Conservation (phyloP, 1,140 invertebrate genomes). For the Archegozetes longisetosus region DNA sequence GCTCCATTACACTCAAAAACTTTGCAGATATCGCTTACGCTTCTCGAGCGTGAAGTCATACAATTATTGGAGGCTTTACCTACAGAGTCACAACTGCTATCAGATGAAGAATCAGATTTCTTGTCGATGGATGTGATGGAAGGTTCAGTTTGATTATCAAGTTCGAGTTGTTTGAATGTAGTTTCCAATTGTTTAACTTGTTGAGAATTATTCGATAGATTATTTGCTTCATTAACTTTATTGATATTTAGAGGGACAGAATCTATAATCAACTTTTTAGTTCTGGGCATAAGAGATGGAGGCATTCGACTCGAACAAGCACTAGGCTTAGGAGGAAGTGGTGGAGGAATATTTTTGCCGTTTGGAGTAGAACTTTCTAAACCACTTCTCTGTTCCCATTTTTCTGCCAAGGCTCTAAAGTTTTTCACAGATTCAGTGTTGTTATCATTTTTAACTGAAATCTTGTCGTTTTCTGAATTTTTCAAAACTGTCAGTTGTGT, state of each 20-base stretch:
- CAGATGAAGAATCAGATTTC: background rate
- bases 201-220: background rate
- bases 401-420: slow-evolving; percentile 30
- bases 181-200: background rate
- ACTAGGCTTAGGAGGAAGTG: background rate
- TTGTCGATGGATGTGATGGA: background rate
- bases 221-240: background rate
- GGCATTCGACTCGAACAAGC: background rate
- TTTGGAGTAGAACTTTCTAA: background rate
- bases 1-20: slow-evolving; percentile 15
- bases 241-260: background rate
- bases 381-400: slow-evolving; percentile 27
- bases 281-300: background rate
- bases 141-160: background rate
- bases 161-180: background rate
- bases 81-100: background rate
- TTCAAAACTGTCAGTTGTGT: background rate
- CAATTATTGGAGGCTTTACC: background rate
- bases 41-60: slow-evolving; percentile 7
- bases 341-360: background rate
- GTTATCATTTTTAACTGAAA: background rate
- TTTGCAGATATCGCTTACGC: slow-evolving; percentile 20
- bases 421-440: slow-evolving; percentile 24
- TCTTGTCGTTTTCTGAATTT: background rate
- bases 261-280: background rate